These are phyloP conservation scores for Indicator maculatus DNA, from an alignment of 2,113 vertebrate genomes.

Conservation along the genomic window DNA sequence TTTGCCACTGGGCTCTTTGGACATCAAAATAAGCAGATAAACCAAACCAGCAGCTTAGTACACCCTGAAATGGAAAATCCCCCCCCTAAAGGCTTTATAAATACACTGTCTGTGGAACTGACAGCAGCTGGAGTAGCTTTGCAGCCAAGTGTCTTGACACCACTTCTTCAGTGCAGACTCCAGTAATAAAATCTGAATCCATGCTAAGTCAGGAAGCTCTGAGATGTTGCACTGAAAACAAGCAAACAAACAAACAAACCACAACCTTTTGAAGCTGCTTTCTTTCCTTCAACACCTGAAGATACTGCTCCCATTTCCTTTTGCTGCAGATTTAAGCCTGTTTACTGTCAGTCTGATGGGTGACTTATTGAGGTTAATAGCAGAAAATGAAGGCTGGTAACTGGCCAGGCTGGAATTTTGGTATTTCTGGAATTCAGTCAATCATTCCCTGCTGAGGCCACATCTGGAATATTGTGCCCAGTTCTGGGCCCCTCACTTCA, in stretches of 20 bases:
- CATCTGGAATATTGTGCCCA: no score
- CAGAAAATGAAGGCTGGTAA: not conserved
- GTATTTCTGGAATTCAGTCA: not conserved
- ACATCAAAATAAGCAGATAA: conserved; percentile 31
- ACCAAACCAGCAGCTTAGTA: conserved; percentile 30
- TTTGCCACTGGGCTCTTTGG: not conserved
- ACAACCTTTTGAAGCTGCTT: not conserved
- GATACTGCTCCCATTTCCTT: not conserved
- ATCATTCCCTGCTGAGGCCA: not conserved
- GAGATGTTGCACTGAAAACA: not conserved
- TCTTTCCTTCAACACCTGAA: not conserved
- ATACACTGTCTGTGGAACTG: conserved; percentile 13
- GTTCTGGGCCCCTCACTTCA: no score
- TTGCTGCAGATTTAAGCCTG: not conserved
- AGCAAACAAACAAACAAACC: no score
- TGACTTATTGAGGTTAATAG: not conserved
- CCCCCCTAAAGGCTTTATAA: not conserved
- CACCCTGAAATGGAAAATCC: conserved; percentile 50
- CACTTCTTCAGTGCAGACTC: conserved; percentile 3
- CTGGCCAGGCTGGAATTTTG: not conserved
- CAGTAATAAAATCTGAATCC: conserved; percentile 22
- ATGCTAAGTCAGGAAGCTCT: conserved; percentile 22
- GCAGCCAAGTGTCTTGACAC: conserved; percentile 40
- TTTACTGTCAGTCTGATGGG: not conserved
- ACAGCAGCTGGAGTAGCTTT: conserved; percentile 43